Percentiles rank a stretch among this genome's conserved stretches.
phyloP scores from a whole-genome alignment of 1,140 invertebrate genomes.

The Drosophila bipectinata region DNA sequence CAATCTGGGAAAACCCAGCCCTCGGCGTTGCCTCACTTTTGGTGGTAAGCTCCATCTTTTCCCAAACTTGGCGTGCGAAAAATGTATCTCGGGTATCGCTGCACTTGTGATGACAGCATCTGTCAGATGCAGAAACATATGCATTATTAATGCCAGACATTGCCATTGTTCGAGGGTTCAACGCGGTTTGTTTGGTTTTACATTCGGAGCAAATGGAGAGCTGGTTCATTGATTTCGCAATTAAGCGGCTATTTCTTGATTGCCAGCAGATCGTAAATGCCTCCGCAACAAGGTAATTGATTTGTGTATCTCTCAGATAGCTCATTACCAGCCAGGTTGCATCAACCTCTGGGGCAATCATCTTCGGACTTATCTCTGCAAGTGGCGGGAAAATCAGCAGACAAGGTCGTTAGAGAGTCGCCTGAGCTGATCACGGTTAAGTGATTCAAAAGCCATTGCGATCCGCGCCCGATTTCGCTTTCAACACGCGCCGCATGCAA shows the following conservation, averaged over 20 bases:
- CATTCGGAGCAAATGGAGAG: conserved; percentile 27
- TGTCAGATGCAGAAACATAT: conserved; percentile 35
- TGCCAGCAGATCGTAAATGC: conserved; percentile 17
- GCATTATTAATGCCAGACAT: conserved; percentile 54
- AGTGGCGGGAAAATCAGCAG: conserved; percentile 51
- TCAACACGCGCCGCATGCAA: conserved; percentile 68
- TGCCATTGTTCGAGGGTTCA: conserved; percentile 60
- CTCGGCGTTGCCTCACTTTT: conserved; percentile 34
- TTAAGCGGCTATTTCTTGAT: conserved; percentile 39
- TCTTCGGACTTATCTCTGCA: conserved; percentile 34
- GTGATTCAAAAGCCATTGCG: conserved; percentile 51
- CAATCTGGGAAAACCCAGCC: not conserved
- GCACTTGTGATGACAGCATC: conserved; percentile 38
- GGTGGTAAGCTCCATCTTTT: conserved; percentile 41
- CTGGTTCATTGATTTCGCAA: conserved; percentile 60
- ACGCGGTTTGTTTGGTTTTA: conserved; percentile 40
- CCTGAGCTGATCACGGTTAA: conserved; percentile 55
- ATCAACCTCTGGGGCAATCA: conserved; percentile 49
- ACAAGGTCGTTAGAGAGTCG: conserved; percentile 69
- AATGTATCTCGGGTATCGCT: conserved; percentile 32
- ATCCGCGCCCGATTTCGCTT: conserved; percentile 69
- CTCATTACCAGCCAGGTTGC: conserved; percentile 58
- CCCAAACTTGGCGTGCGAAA: conserved; percentile 65
- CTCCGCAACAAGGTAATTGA: conserved; percentile 42
- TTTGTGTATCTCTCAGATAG: conserved; percentile 34